Evolutionary conservation across 1,140 invertebrate genomes (phyloP), one percentile per base, ranked within the genome.

Genomic region (Ceratina calcarata): DNA sequence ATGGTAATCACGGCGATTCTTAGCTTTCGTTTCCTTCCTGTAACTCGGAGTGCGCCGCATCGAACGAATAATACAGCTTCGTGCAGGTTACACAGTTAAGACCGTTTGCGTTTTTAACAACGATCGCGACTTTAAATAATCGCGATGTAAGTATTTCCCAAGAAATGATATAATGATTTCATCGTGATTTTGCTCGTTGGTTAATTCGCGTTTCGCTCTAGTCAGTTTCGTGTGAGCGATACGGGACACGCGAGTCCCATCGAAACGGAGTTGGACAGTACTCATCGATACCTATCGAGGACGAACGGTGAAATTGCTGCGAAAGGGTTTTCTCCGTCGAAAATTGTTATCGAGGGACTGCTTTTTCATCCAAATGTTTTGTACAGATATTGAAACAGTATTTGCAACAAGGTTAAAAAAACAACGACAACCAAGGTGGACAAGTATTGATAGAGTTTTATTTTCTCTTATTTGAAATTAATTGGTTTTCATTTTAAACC

Each of bases 51-150:
- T 70, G 66, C 2, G 15, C 51, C 57, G 65, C 49, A 78, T 71
- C 60, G 76, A 64, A 78, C 45, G 49, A 12, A 78, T 45, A 55
- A 71, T 64, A 55, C 68, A 71, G 75, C 58, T 27, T 22, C 22
- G 68, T 16, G 15, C 16, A 12, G 12, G n/a, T 15, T 32, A 3
- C 24, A 20, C 3, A 20, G 68, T 72, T 64, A 15, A 58, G 45
- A 24, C 13, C 49, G 1, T 24, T 15, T 62, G n/a, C 20, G 27
- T 37, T 0, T 45, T 10, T 49, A 51, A 64, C 37, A 10, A 62
- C 10, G 6, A 78, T 24, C 67, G 49, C 58, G 18, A 45, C 16
- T n/a, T 15, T 12, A 64, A 78, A 20, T 53, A 55, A 27, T n/a
- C 16, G 20, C 37, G 12, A 0, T 61, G 0, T 7, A 18, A 4